Conservation (phyloP, 2,888 invertebrate genomes). For the Pandemis heparana region DNA sequence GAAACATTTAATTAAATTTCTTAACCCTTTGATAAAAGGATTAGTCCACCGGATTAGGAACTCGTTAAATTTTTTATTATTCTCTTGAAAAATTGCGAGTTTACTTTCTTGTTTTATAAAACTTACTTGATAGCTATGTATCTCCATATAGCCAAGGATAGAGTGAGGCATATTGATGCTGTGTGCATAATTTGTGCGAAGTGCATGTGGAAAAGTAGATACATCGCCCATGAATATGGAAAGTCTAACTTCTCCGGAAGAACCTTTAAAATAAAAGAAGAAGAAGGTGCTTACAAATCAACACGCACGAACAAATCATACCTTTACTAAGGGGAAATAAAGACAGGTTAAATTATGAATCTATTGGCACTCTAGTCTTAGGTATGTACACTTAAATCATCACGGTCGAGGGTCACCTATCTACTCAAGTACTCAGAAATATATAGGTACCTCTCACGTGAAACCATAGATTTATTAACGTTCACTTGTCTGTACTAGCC, state of each 20-base stretch:
- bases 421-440: not conserved
- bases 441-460: not conserved
- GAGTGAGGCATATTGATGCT: constrained; percentile 92
- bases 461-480: not conserved
- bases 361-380: too few species aligned
- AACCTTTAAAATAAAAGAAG: constrained; percentile 58
- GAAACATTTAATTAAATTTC: constrained; percentile 27
- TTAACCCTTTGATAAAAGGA: constrained; percentile 23
- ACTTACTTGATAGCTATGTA: constrained; percentile 93
- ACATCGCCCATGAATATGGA: constrained; percentile 88
- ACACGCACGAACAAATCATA: too few species aligned
- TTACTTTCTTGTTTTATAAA: constrained; percentile 17
- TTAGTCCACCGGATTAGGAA: constrained; percentile 1
- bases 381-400: too few species aligned
- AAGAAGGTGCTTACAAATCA: not conserved
- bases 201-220: constrained; percentile 92
- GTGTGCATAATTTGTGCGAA: constrained; percentile 93
- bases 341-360: too few species aligned
- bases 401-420: too few species aligned
- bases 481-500: not conserved
- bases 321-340: too few species aligned
- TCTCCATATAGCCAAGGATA: constrained; percentile 94
- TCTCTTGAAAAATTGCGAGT: not conserved
- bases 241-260: constrained; percentile 77
- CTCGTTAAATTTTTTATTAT: constrained; percentile 12